Evolutionary conservation across 2,888 invertebrate genomes (phyloP).

Genomic region (Leucoptera coffeella): DNA sequence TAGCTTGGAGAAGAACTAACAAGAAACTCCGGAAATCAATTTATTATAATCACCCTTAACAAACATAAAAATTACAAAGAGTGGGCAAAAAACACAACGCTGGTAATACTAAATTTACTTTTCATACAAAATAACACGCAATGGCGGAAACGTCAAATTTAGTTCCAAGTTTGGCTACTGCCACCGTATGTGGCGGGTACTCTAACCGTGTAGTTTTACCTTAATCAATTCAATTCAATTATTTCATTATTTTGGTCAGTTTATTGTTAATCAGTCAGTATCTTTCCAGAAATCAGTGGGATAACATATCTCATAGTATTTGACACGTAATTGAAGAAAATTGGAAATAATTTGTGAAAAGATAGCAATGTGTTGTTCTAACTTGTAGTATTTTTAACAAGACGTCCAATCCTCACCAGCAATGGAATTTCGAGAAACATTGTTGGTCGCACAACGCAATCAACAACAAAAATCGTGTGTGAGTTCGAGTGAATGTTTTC

Average conservation of each 20-base stretch:
- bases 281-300: conserved; percentile 49
- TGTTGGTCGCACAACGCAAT: conserved; percentile 43
- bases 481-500: conserved; percentile 17
- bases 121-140: too few relatives aligned
- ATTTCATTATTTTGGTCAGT: neutral
- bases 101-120: too few relatives aligned
- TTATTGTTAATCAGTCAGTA: conserved; percentile 19
- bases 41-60: too few relatives aligned
- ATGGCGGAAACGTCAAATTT: too few relatives aligned
- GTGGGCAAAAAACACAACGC: too few relatives aligned
- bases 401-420: conserved; percentile 8
- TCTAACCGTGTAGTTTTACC: too few relatives aligned
- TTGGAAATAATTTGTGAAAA: conserved; percentile 28
- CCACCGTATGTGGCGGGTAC: too few relatives aligned
- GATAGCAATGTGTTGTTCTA: conserved; percentile 8
- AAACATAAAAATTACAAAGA: too few relatives aligned
- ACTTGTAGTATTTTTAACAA: neutral
- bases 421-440: conserved; percentile 46
- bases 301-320: conserved; percentile 26
- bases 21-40: too few relatives aligned
- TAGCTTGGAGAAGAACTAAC: too few relatives aligned
- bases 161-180: too few relatives aligned
- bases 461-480: conserved; percentile 51
- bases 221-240: neutral
- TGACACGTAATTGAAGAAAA: conserved; percentile 42